phyloP scores from a whole-genome alignment of 2,888 invertebrate genomes.

The Melieria omissa region DNA sequence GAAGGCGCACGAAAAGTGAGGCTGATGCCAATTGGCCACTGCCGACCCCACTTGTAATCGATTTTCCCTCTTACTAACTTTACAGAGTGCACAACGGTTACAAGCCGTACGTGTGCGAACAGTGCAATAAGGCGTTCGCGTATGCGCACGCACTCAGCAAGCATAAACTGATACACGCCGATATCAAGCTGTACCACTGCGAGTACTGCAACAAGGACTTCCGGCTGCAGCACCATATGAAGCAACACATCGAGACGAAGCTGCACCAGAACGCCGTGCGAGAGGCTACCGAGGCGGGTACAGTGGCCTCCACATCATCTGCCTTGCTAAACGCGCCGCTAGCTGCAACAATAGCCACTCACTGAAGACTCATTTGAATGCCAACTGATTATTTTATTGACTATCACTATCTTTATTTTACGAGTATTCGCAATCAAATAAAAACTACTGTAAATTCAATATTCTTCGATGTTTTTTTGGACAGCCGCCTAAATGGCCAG shows the following conservation, averaged over 20 bases:
- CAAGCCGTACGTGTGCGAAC: conserved; percentile 60
- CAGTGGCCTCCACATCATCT: background rate
- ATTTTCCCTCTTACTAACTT: conserved; percentile 8
- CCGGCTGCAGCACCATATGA: conserved; percentile 62
- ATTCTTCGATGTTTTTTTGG: too few species aligned
- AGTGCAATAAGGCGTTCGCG: conserved; percentile 59
- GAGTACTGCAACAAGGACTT: conserved; percentile 62
- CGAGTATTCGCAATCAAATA: too few species aligned
- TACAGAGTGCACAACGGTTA: conserved; percentile 55
- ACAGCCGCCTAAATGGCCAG: conserved; percentile 56
- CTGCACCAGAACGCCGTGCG: conserved; percentile 59
- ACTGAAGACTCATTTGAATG: too few species aligned
- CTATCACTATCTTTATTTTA: too few species aligned
- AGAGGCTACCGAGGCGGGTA: background rate
- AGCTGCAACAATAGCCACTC: background rate
- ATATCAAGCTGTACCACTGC: conserved; percentile 60
- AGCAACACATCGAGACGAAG: conserved; percentile 62
- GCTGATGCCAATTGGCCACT: background rate
- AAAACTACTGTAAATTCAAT: too few species aligned
- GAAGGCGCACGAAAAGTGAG: conserved; percentile 62
- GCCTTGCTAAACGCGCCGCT: background rate
- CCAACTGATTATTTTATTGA: too few species aligned
- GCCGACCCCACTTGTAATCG: too few species aligned
- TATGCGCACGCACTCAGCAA: conserved; percentile 61
- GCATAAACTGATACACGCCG: conserved; percentile 61